A percentile compares a stretch with the other conserved stretches of the same genome.
Conservation (phyloP, 2,888 invertebrate species). For the Nemapogon koenigi region DNA sequence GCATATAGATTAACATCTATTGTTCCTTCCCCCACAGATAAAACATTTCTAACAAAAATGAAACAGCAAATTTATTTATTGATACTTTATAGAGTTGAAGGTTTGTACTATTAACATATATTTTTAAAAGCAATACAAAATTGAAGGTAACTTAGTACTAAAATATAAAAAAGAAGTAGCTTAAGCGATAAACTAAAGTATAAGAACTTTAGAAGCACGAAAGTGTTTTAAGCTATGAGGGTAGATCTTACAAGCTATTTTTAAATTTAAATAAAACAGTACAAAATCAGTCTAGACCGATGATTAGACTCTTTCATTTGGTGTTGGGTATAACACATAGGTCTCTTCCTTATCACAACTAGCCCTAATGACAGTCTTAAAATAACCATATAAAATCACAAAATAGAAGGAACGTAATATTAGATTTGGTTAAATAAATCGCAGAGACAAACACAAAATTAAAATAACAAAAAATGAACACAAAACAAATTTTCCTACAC, state of each 20-base stretch:
- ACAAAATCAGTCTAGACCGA: constrained; percentile 51
- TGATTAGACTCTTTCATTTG: constrained; percentile 28
- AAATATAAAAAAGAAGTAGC: no score
- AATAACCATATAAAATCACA: not conserved
- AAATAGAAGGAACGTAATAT: not conserved
- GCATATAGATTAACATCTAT: no score
- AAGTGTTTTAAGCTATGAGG: not conserved
- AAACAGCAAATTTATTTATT: no score
- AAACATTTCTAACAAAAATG: no score
- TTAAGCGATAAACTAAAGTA: no score
- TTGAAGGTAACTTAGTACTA: no score
- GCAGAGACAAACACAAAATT: not conserved
- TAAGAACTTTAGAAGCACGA: not conserved
- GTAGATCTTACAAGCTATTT: not conserved
- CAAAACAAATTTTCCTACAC: no score
- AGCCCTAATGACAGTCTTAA: not conserved
- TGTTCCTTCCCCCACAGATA: no score
- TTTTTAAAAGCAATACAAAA: no score
- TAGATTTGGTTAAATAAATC: not conserved
- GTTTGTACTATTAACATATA: no score
- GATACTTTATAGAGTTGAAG: no score
- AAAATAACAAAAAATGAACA: not conserved
- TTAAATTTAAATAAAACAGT: constrained; percentile 10
- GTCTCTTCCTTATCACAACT: no score
- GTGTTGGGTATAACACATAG: constrained; percentile 22